These are phyloP conservation scores for Leucophenga montana DNA, from an alignment of 2,888 invertebrate genomes.

Conservation along the genomic window DNA sequence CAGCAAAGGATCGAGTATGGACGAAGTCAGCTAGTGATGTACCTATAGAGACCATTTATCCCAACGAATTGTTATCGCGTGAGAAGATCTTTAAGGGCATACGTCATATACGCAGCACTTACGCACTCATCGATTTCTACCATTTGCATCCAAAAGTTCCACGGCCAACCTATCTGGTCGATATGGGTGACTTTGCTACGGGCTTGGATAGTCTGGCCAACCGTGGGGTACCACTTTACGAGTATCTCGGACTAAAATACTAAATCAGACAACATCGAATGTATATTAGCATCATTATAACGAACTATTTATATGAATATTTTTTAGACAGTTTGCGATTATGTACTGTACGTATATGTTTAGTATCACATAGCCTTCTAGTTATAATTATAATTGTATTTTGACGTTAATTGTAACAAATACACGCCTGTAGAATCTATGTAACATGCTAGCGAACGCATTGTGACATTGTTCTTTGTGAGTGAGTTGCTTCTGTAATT, in stretches of 20 bases:
- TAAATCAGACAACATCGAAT: slow-evolving; percentile 32
- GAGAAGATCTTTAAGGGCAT: slow-evolving; percentile 71
- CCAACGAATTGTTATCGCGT: slow-evolving; percentile 65
- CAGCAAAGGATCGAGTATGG: slow-evolving; percentile 63
- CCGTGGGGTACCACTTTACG: slow-evolving; percentile 66
- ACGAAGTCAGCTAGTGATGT: slow-evolving; percentile 54
- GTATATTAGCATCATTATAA: too few species aligned
- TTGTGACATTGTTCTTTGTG: too few species aligned
- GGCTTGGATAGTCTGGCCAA: slow-evolving; percentile 46
- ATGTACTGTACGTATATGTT: too few species aligned
- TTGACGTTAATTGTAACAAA: too few species aligned
- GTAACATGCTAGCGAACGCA: too few species aligned
- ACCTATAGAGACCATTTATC: slow-evolving; percentile 67
- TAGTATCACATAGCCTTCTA: too few species aligned
- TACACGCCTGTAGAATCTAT: too few species aligned
- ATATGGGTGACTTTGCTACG: slow-evolving; percentile 61
- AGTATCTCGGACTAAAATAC: slow-evolving; percentile 65
- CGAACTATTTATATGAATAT: too few species aligned
- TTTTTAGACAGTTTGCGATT: too few species aligned
- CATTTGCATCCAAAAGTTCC: slow-evolving; percentile 58
- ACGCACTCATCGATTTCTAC: slow-evolving; percentile 66
- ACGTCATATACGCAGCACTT: slow-evolving; percentile 69
- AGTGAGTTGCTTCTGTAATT: too few species aligned
- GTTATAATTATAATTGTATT: too few species aligned
- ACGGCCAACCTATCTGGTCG: slow-evolving; percentile 64